These are phyloP conservation scores for Hoplias malabaricus DNA, from an alignment of 2,113 vertebrate genomes.

Conservation along the genomic window DNA sequence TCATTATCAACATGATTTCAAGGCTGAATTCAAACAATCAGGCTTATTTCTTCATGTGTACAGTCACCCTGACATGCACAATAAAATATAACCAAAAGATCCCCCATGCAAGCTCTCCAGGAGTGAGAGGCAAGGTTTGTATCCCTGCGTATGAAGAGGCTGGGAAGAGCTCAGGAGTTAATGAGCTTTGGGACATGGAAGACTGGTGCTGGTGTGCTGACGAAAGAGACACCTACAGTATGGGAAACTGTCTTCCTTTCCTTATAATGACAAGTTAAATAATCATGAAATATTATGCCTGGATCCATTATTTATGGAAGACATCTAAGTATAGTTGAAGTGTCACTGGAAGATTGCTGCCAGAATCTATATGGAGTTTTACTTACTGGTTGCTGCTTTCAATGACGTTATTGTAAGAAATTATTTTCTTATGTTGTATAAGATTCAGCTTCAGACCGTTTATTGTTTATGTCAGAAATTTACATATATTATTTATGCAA, in stretches of 20 bases:
- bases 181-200: slow-evolving; percentile 25
- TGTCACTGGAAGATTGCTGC: slow-evolving; percentile 11
- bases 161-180: slow-evolving; percentile 1
- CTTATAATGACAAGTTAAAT: neutral
- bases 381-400: neutral
- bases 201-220: slow-evolving; percentile 28
- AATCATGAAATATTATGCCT: neutral
- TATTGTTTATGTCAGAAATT: neutral
- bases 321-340: slow-evolving; percentile 6
- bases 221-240: slow-evolving; percentile 13
- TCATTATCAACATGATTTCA: neutral
- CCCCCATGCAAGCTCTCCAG: neutral
- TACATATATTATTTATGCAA: neutral
- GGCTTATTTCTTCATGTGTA: neutral
- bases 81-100: neutral
- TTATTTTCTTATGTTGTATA: neutral
- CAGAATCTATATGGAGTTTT: neutral
- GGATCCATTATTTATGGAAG: slow-evolving; percentile 24
- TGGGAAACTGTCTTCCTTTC: neutral
- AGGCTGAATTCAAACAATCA: neutral
- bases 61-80: neutral
- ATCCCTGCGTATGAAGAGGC: neutral
- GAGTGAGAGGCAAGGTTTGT: slow-evolving; percentile 2
- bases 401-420: neutral
- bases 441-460: neutral